These are phyloP conservation scores for Drosophila setifemur DNA, from an alignment of 1,140 invertebrate species.

Conservation along the genomic window DNA sequence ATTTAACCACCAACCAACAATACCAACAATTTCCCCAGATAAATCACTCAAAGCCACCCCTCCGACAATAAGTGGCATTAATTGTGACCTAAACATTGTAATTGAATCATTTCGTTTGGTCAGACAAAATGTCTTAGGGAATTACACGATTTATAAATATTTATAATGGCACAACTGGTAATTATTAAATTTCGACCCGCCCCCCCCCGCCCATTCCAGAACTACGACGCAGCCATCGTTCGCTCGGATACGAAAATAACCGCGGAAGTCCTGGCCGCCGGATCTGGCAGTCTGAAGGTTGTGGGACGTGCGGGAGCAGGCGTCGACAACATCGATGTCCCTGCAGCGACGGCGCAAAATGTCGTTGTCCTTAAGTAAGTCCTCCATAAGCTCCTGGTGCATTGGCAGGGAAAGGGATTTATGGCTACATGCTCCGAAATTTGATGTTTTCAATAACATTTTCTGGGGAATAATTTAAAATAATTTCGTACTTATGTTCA, in stretches of 20 bases:
- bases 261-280: constrained; percentile 92
- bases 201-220: constrained; percentile 85
- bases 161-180: constrained; percentile 2
- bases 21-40: background rate
- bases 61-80: too few relatives aligned
- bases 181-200: constrained; percentile 18
- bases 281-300: constrained; percentile 89
- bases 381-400: constrained; percentile 14
- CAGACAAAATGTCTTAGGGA: background rate
- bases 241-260: constrained; percentile 98
- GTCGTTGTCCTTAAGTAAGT: constrained; percentile 97
- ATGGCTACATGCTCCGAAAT: background rate
- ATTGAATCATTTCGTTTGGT: background rate
- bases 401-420: background rate
- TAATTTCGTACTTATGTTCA: too few relatives aligned
- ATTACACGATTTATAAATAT: constrained; percentile 4
- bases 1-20: background rate
- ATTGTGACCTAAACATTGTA: background rate
- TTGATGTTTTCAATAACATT: constrained; percentile 1
- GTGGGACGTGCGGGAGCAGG: constrained; percentile 98
- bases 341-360: constrained; percentile 92
- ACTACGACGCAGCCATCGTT: constrained; percentile 96
- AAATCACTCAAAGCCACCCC: background rate
- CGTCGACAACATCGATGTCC: constrained; percentile 98
- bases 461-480: too few relatives aligned